phyloP scores from a whole-genome alignment of 1,140 invertebrate genomes.

The Alviniconcha marisindica region DNA sequence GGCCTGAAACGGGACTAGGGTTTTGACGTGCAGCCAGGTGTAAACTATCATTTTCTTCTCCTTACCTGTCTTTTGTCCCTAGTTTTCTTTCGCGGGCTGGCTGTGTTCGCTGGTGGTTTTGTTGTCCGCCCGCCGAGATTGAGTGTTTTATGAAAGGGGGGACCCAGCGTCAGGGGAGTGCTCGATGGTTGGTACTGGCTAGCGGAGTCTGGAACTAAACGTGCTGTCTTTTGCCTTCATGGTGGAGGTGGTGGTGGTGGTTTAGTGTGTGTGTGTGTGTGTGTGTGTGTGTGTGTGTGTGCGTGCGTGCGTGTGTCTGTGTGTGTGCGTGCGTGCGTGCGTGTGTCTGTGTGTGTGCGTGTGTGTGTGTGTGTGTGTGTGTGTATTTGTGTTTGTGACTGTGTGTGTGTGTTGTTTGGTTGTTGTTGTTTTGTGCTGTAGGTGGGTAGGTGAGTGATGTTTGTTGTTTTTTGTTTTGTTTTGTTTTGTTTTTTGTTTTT shows the following conservation, averaged over 20 bases:
- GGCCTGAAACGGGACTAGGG: too few species aligned
- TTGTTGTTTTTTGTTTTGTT: background rate
- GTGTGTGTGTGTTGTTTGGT: background rate
- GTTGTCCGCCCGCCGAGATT: too few species aligned
- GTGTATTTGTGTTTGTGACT: background rate
- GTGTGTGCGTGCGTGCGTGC: background rate
- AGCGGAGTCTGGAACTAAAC: too few species aligned
- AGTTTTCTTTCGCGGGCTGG: background rate
- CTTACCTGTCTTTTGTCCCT: background rate
- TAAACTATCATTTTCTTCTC: too few species aligned
- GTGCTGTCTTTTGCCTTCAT: conserved; percentile 9
- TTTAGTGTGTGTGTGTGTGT: conserved; percentile 4
- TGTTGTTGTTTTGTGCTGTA: background rate
- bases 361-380: background rate
- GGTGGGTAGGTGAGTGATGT: background rate
- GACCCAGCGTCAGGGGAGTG: too few species aligned
- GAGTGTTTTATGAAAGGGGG: too few species aligned
- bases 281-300: conserved; percentile 6
- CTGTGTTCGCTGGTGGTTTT: background rate
- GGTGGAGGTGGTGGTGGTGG: background rate
- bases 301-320: conserved; percentile 4
- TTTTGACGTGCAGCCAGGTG: too few species aligned
- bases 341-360: conserved; percentile 25
- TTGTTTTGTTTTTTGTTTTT: background rate
- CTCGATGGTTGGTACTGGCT: too few species aligned